A percentile compares a stretch with the other conserved stretches of the same genome.
phyloP scores from a whole-genome alignment of 2,888 invertebrate species.

The Empis stercorea region DNA sequence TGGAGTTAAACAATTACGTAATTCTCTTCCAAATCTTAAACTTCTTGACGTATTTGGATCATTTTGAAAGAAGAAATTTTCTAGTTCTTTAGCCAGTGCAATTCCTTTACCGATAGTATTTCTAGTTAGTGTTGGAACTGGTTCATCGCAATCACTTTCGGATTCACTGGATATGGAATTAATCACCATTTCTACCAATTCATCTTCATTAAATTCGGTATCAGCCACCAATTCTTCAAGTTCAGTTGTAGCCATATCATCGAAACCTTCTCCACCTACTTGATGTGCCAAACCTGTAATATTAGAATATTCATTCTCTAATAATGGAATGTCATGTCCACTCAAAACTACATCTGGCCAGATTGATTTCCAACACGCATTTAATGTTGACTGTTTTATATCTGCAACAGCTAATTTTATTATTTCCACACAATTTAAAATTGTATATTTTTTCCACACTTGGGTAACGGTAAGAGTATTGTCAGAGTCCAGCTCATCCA shows the following conservation, averaged over 20 bases:
- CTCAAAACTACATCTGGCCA: slow-evolving; percentile 14
- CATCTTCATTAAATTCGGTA: slow-evolving; percentile 3
- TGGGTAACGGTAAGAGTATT: neutral
- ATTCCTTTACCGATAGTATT: neutral
- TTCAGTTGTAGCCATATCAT: slow-evolving; percentile 3
- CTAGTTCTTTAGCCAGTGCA: neutral
- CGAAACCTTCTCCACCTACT: slow-evolving; percentile 3
- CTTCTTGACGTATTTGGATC: neutral
- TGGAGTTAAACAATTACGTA: neutral
- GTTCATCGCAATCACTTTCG: neutral
- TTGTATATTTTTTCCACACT: neutral
- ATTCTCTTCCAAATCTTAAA: neutral
- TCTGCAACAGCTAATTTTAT: slow-evolving; percentile 7
- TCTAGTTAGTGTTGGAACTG: neutral
- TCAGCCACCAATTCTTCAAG: neutral
- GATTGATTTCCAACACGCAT: slow-evolving; percentile 19
- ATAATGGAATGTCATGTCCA: neutral
- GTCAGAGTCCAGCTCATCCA: neutral
- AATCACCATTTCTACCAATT: neutral
- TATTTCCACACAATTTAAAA: neutral
- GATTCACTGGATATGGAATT: neutral
- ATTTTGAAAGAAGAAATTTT: neutral
- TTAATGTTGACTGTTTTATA: slow-evolving; percentile 17
- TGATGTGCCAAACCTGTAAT: neutral
- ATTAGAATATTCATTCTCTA: neutral